Percentiles rank a stretch among this genome's conserved stretches.
Evolutionary conservation across 1,140 invertebrate genomes (phyloP).

Genomic region (Diachasmimorpha longicaudata): DNA sequence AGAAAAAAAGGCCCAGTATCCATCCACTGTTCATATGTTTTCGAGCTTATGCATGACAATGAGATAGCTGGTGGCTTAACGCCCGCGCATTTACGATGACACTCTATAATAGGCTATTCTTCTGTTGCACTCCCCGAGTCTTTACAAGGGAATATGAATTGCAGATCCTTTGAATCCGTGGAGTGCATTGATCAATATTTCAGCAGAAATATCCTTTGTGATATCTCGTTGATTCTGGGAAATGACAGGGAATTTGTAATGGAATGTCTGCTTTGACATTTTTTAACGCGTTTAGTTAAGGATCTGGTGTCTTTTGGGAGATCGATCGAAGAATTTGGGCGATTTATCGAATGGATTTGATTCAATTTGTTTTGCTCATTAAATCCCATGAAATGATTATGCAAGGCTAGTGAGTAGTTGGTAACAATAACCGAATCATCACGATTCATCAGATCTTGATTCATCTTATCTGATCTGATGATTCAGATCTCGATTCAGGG

Average conservation of each 20-base stretch:
- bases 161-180: not conserved
- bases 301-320: too few species aligned
- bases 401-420: too few species aligned
- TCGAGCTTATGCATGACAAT: not conserved
- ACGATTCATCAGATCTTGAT: too few species aligned
- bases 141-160: not conserved
- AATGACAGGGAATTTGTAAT: not conserved
- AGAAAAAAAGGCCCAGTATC: not conserved
- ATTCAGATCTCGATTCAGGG: too few species aligned
- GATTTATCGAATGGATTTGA: too few species aligned
- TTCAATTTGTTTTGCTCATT: too few species aligned
- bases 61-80: not conserved
- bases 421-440: too few species aligned
- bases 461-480: too few species aligned
- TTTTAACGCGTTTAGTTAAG: too few species aligned
- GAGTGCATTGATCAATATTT: not conserved
- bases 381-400: too few species aligned
- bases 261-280: too few species aligned
- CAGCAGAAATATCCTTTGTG: not conserved
- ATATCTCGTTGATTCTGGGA: not conserved
- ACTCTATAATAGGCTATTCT: not conserved
- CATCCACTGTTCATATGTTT: not conserved
- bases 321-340: too few species aligned
- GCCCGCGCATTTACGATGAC: not conserved
- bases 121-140: not conserved